These are phyloP conservation scores for Manis crassicaudata DNA, from an alignment of 2,797 vertebrate genomes.

Conservation along the genomic window DNA sequence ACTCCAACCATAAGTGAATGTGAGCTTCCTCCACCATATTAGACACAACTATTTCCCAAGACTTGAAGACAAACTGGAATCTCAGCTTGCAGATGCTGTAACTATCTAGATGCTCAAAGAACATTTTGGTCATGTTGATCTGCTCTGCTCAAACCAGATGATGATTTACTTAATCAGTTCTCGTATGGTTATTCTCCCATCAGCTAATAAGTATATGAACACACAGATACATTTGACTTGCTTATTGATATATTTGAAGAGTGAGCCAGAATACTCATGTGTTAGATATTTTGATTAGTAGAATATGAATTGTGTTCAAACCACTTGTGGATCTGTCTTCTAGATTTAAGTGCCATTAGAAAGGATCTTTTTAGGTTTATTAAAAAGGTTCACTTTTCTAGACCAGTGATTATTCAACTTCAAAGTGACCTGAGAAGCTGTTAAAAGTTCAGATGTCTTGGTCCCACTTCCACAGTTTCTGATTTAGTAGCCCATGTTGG, in stretches of 20 bases:
- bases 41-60: neutral
- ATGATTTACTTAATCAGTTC: constrained; percentile 22
- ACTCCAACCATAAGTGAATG: neutral
- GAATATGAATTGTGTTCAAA: neutral
- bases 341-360: neutral
- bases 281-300: constrained; percentile 19
- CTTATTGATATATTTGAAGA: constrained; percentile 38
- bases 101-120: neutral
- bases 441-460: neutral
- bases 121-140: constrained; percentile 33
- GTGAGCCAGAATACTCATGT: neutral
- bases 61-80: neutral
- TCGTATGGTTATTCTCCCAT: neutral
- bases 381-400: neutral
- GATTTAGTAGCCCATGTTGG: neutral
- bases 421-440: neutral
- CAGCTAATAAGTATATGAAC: neutral
- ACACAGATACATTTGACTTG: neutral
- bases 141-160: constrained; percentile 51
- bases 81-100: neutral
- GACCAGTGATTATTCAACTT: neutral
- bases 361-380: neutral
- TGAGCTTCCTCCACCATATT: neutral
- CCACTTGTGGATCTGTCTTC: neutral
- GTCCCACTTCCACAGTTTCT: neutral